Evolutionary conservation across 2,797 vertebrate genomes (phyloP), one percentile per base, ranked within the genome.

Genomic region (Novumbra hubbsi): DNA sequence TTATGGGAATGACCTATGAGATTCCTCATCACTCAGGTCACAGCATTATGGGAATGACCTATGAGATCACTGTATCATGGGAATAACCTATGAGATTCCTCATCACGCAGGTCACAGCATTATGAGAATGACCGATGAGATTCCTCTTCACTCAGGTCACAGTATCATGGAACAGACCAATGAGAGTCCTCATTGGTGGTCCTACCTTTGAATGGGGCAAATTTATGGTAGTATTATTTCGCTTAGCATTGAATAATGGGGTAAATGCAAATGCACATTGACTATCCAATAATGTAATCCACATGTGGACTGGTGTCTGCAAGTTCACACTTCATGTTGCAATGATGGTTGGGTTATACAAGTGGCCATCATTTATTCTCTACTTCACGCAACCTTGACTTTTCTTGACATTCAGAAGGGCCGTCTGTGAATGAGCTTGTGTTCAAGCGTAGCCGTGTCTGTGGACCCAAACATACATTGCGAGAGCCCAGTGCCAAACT

Each of bases 371-470:
- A 52, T 52, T 52, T 52, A 5, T 17, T 52, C 16, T 52, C 7
- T 16, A 64, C 15, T 64, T 28, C 17, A 16, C 30, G 55, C 38
- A 38, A 66, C 73, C 24, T 16, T 30, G 34, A 28, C 67, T 21
- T 19, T 55, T 21, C 17, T 55, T 75, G 73, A 68, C 74, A 71
- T 71, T 71, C 45, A 64, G 45, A 66, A n/a, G 60, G 69, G 34
- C 63, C 49, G 69, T 55, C 17, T 52, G 30, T 15, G 15, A 49
- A 30, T 52, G 50, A 9, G 19, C n/a, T 52, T n/a, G 50, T 52
- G 50, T 52, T 52, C 50, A 52, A 9, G 19, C 1, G 70, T 64
- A 74, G 84, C 79, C 79, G 78, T 72, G 81, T 0, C 68, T 65
- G 12, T 4, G 6, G 21, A 68, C 16, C 52, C 4, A 28, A 4